Conservation (phyloP, 2,888 invertebrate genomes). For the Toxonevra muliebris region DNA sequence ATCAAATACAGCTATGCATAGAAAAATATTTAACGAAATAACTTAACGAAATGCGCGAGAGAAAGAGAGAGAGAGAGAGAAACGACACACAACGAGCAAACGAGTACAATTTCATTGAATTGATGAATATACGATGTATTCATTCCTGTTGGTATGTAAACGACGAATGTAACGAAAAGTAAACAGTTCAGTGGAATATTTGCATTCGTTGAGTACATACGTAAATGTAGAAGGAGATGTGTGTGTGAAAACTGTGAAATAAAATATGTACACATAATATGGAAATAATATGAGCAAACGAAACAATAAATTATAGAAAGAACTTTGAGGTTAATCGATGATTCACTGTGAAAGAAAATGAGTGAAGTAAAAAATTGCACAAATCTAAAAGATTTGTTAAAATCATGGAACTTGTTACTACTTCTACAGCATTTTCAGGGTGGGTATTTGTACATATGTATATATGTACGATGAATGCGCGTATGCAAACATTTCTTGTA, state of each 20-base stretch:
- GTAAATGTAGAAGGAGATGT: constrained; percentile 38
- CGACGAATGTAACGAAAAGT: constrained; percentile 45
- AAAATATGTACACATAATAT: background rate
- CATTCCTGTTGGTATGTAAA: constrained; percentile 25
- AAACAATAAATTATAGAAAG: background rate
- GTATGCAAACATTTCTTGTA: background rate
- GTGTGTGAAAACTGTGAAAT: background rate
- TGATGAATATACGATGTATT: constrained; percentile 40
- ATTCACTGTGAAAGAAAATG: background rate
- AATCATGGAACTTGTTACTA: constrained; percentile 49
- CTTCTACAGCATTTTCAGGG: constrained; percentile 51
- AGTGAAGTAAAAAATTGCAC: constrained; percentile 16
- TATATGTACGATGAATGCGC: background rate
- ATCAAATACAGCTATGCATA: background rate
- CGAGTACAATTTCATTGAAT: constrained; percentile 37
- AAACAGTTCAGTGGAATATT: constrained; percentile 48
- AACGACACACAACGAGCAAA: background rate
- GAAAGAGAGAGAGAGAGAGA: constrained; percentile 34
- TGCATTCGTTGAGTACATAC: constrained; percentile 55
- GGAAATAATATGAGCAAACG: background rate
- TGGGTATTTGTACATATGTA: constrained; percentile 26
- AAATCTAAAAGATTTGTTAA: constrained; percentile 43
- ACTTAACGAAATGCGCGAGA: constrained; percentile 23
- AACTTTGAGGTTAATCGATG: background rate
- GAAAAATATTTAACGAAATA: constrained; percentile 9